A percentile compares a stretch with the other conserved stretches of the same genome.
Conservation (phyloP, 2,888 invertebrate genomes). For the Argyra leucocephala region DNA sequence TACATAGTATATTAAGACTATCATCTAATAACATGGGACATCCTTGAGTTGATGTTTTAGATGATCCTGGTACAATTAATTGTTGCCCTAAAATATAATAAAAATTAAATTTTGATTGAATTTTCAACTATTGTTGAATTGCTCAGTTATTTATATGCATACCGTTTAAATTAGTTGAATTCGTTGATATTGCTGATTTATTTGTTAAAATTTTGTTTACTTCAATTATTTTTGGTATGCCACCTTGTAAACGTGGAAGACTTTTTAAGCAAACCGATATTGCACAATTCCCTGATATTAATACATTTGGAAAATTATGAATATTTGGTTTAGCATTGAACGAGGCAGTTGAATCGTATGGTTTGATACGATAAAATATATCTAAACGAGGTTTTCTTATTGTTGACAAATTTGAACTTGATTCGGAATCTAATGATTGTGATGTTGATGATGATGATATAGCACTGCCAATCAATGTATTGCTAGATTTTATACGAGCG, state of each 20-base stretch:
- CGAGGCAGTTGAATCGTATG: conserved; percentile 36
- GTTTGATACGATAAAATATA: conserved; percentile 41
- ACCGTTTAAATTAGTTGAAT: conserved; percentile 20
- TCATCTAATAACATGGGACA: conserved; percentile 20
- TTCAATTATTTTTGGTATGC: conserved; percentile 49
- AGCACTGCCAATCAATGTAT: conserved; percentile 44
- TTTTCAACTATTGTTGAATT: not conserved
- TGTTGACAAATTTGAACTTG: conserved; percentile 12
- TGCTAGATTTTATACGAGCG: conserved; percentile 40
- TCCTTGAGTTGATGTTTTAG: not conserved
- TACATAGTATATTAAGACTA: conserved; percentile 43
- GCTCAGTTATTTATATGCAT: not conserved
- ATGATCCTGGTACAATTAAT: not conserved
- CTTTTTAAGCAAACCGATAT: conserved; percentile 52
- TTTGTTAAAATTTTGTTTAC: conserved; percentile 15
- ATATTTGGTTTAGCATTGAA: conserved; percentile 41
- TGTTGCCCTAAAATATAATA: not conserved
- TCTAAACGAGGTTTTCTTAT: conserved; percentile 37
- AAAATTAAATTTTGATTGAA: not conserved
- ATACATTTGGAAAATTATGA: conserved; percentile 43
- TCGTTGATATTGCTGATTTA: conserved; percentile 19
- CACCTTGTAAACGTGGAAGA: conserved; percentile 63
- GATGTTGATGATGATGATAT: conserved; percentile 19
- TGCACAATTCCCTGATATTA: conserved; percentile 39
- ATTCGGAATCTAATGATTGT: too few species aligned